Conservation (phyloP, 2,113 vertebrate genomes). For the Pomatostomus ruficeps region DNA sequence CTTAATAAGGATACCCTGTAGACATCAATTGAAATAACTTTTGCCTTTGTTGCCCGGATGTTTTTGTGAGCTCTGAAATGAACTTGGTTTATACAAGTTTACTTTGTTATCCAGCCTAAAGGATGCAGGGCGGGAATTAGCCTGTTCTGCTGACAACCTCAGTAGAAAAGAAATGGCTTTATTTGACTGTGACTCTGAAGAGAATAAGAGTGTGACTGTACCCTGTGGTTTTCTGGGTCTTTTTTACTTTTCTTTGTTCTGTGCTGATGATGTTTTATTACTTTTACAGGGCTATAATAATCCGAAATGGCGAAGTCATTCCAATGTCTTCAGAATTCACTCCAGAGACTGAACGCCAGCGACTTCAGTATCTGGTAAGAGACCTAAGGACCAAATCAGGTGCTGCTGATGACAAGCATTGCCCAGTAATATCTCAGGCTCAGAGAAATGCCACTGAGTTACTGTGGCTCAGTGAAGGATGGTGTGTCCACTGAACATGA, state of each 20-base stretch:
- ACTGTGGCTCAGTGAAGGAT: not conserved
- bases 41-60: not conserved
- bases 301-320: constrained; percentile 87
- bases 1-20: not conserved
- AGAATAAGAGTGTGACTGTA: not conserved
- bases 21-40: not conserved
- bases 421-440: not conserved
- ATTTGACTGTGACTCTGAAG: not conserved
- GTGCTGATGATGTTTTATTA: constrained; percentile 12
- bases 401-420: not conserved
- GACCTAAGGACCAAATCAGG: not conserved
- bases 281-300: constrained; percentile 87
- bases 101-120: not conserved
- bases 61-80: constrained; percentile 34
- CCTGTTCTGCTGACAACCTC: not conserved
- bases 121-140: not conserved
- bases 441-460: not conserved
- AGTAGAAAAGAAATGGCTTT: not conserved
- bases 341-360: constrained; percentile 91
- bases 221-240: not conserved
- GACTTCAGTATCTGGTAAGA: constrained; percentile 96
- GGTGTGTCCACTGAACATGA: not conserved
- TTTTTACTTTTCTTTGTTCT: not conserved
- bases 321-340: constrained; percentile 96
- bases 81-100: not conserved